Percentiles rank a stretch among this genome's conserved stretches.
Evolutionary conservation across 2,888 invertebrate genomes (phyloP).

Genomic region (Rhagonycha fulva): DNA sequence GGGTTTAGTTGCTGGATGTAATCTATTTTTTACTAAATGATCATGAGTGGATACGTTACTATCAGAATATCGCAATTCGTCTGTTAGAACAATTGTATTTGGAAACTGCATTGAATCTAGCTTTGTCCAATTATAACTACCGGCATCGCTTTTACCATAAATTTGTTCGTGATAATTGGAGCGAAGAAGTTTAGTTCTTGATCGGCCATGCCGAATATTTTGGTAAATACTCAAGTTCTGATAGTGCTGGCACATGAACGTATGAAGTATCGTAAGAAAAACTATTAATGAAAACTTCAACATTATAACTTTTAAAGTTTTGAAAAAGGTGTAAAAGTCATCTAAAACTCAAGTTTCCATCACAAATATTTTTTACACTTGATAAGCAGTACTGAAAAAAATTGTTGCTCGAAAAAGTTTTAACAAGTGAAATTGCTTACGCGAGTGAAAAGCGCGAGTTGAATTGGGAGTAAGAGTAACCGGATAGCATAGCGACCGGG

Average conservation of each 20-base stretch:
- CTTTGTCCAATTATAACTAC: neutral
- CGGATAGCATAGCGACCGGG: conserved; percentile 37
- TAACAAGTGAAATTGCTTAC: conserved; percentile 12
- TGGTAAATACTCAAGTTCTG: conserved; percentile 29
- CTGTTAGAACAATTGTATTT: conserved; percentile 3
- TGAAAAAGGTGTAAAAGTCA: neutral
- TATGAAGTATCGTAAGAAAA: neutral
- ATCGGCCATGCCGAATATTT: conserved; percentile 57
- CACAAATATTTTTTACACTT: neutral
- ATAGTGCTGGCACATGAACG: conserved; percentile 8
- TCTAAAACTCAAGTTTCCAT: neutral
- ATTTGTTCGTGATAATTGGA: conserved; percentile 37
- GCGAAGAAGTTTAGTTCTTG: conserved; percentile 50
- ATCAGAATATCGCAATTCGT: neutral
- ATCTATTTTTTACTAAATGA: conserved; percentile 6
- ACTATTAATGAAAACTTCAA: neutral
- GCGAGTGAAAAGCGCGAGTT: conserved; percentile 24
- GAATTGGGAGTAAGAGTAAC: conserved; percentile 29
- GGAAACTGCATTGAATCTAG: neutral
- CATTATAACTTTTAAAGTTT: neutral
- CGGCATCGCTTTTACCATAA: neutral
- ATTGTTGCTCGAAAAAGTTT: neutral
- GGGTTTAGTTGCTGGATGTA: conserved; percentile 5
- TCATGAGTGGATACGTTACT: neutral
- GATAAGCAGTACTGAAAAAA: neutral